These are phyloP conservation scores for Melanargia galathea DNA, from an alignment of 2,888 invertebrate species.

Conservation along the genomic window DNA sequence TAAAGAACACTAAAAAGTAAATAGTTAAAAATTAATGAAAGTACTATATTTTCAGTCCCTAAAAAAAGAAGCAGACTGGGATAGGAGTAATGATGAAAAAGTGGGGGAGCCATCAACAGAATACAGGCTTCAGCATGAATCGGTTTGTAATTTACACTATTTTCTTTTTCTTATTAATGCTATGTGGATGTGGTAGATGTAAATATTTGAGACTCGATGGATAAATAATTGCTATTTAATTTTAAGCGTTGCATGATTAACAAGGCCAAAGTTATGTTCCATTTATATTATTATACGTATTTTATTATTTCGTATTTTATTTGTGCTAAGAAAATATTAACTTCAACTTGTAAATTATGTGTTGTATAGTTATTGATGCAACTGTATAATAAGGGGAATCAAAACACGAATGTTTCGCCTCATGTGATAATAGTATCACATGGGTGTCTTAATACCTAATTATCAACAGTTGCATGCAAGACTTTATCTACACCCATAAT, in stretches of 20 bases:
- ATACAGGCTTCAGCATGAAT: constrained; percentile 91
- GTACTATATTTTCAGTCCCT: constrained; percentile 86
- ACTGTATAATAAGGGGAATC: no score
- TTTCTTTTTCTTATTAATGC: constrained; percentile 12
- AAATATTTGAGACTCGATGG: constrained; percentile 26
- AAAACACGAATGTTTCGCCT: no score
- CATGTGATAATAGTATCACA: no score
- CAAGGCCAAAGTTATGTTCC: background rate
- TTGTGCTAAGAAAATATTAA: background rate
- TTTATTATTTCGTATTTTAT: constrained; percentile 4
- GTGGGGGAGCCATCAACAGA: constrained; percentile 89
- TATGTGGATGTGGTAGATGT: constrained; percentile 44
- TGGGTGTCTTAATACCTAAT: no score
- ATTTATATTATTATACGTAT: background rate
- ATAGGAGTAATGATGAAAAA: constrained; percentile 89
- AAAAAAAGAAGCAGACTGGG: constrained; percentile 95
- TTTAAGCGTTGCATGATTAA: constrained; percentile 22
- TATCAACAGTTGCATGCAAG: no score
- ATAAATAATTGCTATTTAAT: constrained; percentile 16
- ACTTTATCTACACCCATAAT: no score
- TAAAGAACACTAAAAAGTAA: background rate
- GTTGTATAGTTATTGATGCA: no score
- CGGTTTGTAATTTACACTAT: constrained; percentile 83
- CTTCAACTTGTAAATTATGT: background rate
- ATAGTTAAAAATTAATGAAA: background rate